Evolutionary conservation across 2,888 invertebrate genomes (phyloP), one percentile per base, ranked within the genome.

Genomic region (Eupithecia dodoneata): DNA sequence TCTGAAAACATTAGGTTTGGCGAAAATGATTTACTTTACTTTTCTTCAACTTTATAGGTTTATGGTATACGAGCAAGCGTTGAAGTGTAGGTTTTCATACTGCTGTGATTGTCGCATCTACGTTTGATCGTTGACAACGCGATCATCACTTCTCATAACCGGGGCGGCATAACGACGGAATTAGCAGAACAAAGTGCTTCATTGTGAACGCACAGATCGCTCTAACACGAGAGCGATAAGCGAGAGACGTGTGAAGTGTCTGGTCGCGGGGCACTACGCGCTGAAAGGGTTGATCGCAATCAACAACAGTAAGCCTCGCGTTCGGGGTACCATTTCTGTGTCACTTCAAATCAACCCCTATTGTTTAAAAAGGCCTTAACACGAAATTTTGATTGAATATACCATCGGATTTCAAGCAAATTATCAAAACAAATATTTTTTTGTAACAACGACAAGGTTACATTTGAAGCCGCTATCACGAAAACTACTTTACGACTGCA

Each of bases 271-370:
- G 73, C 82, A 75, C 78, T 80, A 75, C 55, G 81, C 77, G 78
- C 76, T 81, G 80, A 81, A 80, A 81, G 80, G 81, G 81, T 81
- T 81, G 80, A 80, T 81, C 80, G 80, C 81, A 80, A 82, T 82
- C 82, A 82, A 80, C 80, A 80, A 80, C 81, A 82, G 81, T 80
- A 80, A 81, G 81, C 73, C 78, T 77, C 80, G 78, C 79, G 81
- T 79, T 83, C 79, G 71, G 76, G 72, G 18, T 75, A 55, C 59
- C 66, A 75, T 44, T 44, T 47, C 70, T 78, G 41, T 70, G 67
- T 44, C 73, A 78, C 78, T 71, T 30, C 12, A 45, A 74, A 30
- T 30, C 13, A 13, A 41, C 13, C 72, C 45, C 52, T 65, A 52
- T 44, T 75, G n/a, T 49, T n/a, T 44, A n/a, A 72, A 74, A 75